Conservation (phyloP, 1,140 invertebrate species). For the Halyomorpha halys region DNA sequence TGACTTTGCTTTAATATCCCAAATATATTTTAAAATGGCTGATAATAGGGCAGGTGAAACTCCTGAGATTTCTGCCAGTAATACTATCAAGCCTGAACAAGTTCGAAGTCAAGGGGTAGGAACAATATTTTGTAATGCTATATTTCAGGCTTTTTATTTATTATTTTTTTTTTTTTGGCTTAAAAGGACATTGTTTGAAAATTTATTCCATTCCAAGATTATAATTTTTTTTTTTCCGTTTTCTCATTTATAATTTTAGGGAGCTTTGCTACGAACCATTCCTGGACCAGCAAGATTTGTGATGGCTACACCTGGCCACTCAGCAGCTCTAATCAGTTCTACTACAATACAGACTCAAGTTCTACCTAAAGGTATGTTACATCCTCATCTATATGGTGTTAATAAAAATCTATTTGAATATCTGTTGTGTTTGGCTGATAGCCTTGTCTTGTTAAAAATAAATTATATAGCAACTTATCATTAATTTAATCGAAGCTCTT, state of each 20-base stretch:
- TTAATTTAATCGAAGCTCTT: too few species aligned
- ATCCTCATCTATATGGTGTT: too few species aligned
- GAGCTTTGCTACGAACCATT: conserved; percentile 21
- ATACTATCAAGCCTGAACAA: conserved; percentile 23
- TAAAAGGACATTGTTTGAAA: too few species aligned
- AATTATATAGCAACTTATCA: too few species aligned
- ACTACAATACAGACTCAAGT: conserved; percentile 24
- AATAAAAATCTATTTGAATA: too few species aligned
- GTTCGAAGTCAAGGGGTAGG: conserved; percentile 20
- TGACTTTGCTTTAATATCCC: too few species aligned
- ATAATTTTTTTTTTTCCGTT: neutral
- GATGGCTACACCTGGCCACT: conserved; percentile 17
- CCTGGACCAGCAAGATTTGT: conserved; percentile 7
- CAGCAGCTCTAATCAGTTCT: conserved; percentile 21
- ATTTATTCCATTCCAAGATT: neutral
- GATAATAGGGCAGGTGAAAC: conserved; percentile 4
- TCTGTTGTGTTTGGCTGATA: too few species aligned
- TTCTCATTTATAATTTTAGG: conserved; percentile 16
- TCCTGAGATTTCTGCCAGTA: neutral
- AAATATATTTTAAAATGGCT: conserved; percentile 3
- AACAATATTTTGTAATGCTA: neutral
- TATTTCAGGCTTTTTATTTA: neutral
- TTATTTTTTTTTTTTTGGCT: neutral
- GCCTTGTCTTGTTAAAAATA: too few species aligned
- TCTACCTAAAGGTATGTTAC: conserved; percentile 22